Conservation (phyloP, 2,113 vertebrate species). For the Oryzias celebensis region DNA sequence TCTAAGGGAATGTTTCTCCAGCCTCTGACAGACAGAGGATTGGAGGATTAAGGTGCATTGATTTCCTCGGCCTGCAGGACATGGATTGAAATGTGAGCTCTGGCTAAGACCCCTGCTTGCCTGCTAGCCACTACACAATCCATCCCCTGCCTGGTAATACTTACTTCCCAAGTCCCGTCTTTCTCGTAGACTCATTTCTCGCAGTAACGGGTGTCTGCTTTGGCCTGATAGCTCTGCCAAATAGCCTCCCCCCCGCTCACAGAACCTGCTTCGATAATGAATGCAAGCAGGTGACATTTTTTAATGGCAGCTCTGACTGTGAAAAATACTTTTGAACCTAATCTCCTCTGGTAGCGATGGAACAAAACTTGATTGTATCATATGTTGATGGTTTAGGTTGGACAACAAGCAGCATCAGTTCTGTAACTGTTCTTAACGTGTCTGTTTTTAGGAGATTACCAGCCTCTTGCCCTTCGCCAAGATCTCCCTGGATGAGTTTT, state of each 20-base stretch:
- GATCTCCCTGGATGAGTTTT: constrained; percentile 89
- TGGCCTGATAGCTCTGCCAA: constrained; percentile 38
- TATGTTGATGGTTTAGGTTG: not conserved
- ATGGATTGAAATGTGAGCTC: constrained; percentile 65
- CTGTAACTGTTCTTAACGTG: constrained; percentile 4
- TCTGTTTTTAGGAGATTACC: constrained; percentile 83
- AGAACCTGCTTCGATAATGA: constrained; percentile 26
- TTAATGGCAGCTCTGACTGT: constrained; percentile 14
- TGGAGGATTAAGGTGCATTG: constrained; percentile 69
- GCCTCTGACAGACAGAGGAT: constrained; percentile 55
- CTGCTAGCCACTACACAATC: constrained; percentile 22
- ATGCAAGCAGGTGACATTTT: constrained; percentile 2
- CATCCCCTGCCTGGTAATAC: constrained; percentile 49
- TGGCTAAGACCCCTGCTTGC: constrained; percentile 44
- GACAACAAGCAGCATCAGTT: not conserved
- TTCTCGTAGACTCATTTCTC: constrained; percentile 30
- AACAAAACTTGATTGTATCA: not conserved
- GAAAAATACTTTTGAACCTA: constrained; percentile 4
- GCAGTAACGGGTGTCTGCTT: constrained; percentile 37
- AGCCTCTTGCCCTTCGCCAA: constrained; percentile 82
- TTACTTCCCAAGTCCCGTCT: constrained; percentile 22
- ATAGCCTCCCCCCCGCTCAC: constrained; percentile 17
- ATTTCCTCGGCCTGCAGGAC: constrained; percentile 57
- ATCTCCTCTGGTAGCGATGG: not conserved
- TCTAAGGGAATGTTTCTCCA: constrained; percentile 52